Conservation (phyloP, 92 coral and sea anemone species). For the Porites rus region DNA sequence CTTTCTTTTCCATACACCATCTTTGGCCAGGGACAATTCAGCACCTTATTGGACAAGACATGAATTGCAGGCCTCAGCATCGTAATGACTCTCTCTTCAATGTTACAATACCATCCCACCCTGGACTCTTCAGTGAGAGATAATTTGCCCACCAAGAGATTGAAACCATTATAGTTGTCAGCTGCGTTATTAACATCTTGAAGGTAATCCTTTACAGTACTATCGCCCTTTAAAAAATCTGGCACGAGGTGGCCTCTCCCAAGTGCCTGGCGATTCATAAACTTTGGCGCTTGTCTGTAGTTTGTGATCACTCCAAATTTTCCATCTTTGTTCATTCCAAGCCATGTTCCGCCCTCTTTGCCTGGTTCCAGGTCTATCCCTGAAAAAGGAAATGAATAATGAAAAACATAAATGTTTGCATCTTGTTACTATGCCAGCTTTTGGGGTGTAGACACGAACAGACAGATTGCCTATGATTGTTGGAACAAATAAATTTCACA, state of each 20-base stretch:
- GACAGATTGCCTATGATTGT: too few relatives aligned
- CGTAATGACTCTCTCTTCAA: constrained; percentile 69
- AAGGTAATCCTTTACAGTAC: constrained; percentile 54
- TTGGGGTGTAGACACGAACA: too few relatives aligned
- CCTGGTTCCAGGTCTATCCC: constrained; percentile 94
- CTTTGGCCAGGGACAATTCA: constrained; percentile 93
- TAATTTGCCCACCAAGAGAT: constrained; percentile 82
- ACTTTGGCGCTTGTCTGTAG: constrained; percentile 82
- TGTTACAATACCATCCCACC: constrained; percentile 83
- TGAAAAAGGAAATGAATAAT: constrained; percentile 10
- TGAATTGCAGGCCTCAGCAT: constrained; percentile 77
- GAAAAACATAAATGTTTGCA: too few relatives aligned
- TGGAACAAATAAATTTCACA: too few relatives aligned
- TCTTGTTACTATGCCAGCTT: too few relatives aligned
- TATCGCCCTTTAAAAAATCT: constrained; percentile 70
- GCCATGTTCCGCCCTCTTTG: constrained; percentile 92
- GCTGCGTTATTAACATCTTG: constrained; percentile 52
- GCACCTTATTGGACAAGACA: constrained; percentile 79
- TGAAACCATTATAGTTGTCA: constrained; percentile 84
- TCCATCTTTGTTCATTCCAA: constrained; percentile 86
- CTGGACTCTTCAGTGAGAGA: constrained; percentile 47
- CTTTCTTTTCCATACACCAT: constrained; percentile 82
- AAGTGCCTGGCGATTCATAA: constrained; percentile 44
- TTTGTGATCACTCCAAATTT: constrained; percentile 82
- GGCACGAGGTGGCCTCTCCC: constrained; percentile 87